Conservation (phyloP, 2,888 invertebrate species). For the Lasioglossum malachurum region DNA sequence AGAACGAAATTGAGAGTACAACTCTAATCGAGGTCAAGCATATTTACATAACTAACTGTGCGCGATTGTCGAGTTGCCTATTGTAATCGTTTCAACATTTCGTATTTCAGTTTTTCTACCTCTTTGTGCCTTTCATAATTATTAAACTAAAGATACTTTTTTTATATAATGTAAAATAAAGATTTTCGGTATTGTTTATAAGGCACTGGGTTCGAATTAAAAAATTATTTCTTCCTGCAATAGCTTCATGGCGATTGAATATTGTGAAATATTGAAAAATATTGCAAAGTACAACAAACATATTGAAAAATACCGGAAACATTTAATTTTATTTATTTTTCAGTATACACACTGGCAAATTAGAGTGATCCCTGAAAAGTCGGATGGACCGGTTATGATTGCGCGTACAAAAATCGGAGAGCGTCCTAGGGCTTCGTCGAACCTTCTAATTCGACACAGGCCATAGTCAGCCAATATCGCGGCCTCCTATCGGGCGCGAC, state of each 20-base stretch:
- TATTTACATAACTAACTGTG: neutral
- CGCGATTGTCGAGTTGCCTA: neutral
- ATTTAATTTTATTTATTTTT: too few species aligned
- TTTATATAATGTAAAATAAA: too few species aligned
- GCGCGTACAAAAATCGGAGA: neutral
- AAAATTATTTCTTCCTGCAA: too few species aligned
- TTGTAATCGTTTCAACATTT: neutral
- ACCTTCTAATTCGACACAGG: neutral
- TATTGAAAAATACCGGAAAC: too few species aligned
- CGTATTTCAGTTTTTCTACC: neutral
- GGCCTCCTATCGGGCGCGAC: conserved; percentile 22
- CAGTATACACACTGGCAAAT: neutral
- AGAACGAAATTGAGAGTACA: neutral
- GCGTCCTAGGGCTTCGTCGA: neutral
- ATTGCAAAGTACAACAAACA: too few species aligned
- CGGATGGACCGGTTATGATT: neutral
- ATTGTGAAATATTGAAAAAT: too few species aligned
- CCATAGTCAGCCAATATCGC: conserved; percentile 16
- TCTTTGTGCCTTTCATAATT: neutral
- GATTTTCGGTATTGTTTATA: neutral
- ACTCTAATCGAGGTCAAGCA: neutral
- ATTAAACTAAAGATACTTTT: neutral
- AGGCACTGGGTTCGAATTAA: too few species aligned
- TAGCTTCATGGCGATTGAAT: too few species aligned
- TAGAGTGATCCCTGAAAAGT: neutral